Base-by-base conservation (phyloP, 2,113 vertebrate species). In the Lophius piscatorius region DNA sequence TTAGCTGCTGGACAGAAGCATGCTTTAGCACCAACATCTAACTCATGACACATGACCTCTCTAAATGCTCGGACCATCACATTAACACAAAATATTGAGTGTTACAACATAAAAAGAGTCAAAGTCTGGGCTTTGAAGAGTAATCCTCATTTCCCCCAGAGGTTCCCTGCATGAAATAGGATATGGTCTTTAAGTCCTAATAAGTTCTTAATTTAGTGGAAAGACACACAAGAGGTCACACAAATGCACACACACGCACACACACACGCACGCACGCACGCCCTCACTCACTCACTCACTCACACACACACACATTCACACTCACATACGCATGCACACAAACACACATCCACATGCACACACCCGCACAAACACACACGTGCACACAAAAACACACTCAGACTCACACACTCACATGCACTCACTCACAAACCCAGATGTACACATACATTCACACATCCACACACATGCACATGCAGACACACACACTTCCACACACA, bases 201-300 rank as follows among this genome's bases (percentile, higher is more conserved):
- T 87, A 86, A 83, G 58, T 83, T 78, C 74, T 79, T 81, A 77
- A 87, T 83, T 84, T 80, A 84, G 77, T 78, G 66, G 74, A 74
- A 72, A 80, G 68, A 78, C 54, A 51, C 67, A 42, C 50, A 2
- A 31, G 40, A 35, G 17, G 24, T 28, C 33, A 11, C 6, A 0
- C 28, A 60, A 35, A 31, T 31, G 33, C 55, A 17, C 56, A 51
- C 21, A 17, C 29, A 47, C 60, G 51, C 10, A 29, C 33, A 26
- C 24, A 61, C 41, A 34, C 34, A 55, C 34, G 36, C 39, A 28
- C 23, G 21, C 29, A 58, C 49, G 57, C 63, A 49, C n/a, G n/a
- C n/a, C n/a, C n/a, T n/a, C 31, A 58, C 5, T 6, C 26, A 28
- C 26, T 6, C 26, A 28, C 26, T 6, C 26, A 28, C 26, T 6